Conservation (phyloP, 2,797 vertebrate genomes). For the Hydrocynus forskahlii region DNA sequence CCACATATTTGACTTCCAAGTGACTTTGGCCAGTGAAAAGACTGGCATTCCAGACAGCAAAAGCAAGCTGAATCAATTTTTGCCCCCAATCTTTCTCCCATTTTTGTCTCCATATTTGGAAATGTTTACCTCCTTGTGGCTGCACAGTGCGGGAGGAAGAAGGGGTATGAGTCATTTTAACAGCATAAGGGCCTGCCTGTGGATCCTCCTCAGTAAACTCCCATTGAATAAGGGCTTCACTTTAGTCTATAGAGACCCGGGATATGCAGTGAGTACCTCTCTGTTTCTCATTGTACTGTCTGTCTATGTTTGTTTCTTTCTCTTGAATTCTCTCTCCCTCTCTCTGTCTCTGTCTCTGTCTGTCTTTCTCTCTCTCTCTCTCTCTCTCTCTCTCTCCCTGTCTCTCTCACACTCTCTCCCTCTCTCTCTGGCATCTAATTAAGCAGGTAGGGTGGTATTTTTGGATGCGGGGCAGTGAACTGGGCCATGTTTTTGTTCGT, state of each 20-base stretch:
- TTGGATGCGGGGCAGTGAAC: background rate
- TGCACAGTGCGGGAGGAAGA: slow-evolving; percentile 88
- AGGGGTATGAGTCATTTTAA: slow-evolving; percentile 89
- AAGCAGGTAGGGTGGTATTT: background rate
- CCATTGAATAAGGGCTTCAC: slow-evolving; percentile 64
- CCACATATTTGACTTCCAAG: slow-evolving; percentile 74
- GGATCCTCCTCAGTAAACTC: slow-evolving; percentile 66
- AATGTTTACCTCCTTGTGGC: slow-evolving; percentile 97
- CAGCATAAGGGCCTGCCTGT: slow-evolving; percentile 71
- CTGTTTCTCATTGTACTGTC: slow-evolving; percentile 34
- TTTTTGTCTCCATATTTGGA: slow-evolving; percentile 98
- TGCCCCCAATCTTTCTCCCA: slow-evolving; percentile 87
- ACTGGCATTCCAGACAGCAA: slow-evolving; percentile 77
- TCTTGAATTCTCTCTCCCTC: background rate
- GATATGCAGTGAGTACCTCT: slow-evolving; percentile 73
- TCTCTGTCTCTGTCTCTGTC: background rate
- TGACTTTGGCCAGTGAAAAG: slow-evolving; percentile 68
- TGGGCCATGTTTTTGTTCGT: slow-evolving; percentile 1
- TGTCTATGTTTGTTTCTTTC: background rate
- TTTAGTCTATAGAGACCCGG: slow-evolving; percentile 61
- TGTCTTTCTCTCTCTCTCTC: background rate
- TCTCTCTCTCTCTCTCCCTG: background rate
- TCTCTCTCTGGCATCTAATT: background rate
- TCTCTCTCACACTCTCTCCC: background rate
- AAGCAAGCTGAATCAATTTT: slow-evolving; percentile 84